phyloP scores from a whole-genome alignment of 64 coral and sea anemone genomes.

The Exaiptasia diaphana region DNA sequence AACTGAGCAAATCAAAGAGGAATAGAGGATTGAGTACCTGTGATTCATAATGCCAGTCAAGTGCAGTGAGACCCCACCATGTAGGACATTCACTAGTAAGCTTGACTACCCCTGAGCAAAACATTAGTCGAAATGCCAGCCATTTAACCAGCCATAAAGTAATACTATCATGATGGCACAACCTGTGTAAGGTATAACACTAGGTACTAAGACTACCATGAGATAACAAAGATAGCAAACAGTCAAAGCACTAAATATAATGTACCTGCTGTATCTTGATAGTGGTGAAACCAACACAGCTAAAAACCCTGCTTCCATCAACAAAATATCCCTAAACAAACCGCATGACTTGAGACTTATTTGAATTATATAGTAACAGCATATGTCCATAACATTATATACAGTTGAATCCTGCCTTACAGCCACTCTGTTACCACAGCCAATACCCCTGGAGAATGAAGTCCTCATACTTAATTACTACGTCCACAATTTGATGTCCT shows the following conservation, averaged over 20 bases:
- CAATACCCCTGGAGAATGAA: too few relatives aligned
- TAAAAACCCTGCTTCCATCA: constrained; percentile 79
- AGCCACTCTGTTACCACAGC: too few relatives aligned
- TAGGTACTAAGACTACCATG: not conserved
- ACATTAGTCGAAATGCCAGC: constrained; percentile 87
- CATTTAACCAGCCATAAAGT: constrained; percentile 86
- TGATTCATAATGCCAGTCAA: constrained; percentile 95
- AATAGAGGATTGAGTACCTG: constrained; percentile 30
- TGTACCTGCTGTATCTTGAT: not conserved
- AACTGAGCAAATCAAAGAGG: too few relatives aligned
- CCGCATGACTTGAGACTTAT: too few relatives aligned
- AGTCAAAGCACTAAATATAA: too few relatives aligned
- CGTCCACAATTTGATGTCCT: too few relatives aligned
- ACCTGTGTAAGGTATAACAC: not conserved
- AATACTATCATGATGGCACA: constrained; percentile 52
- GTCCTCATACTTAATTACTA: too few relatives aligned
- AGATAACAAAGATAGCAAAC: not conserved
- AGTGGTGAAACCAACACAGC: constrained; percentile 78
- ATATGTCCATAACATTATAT: too few relatives aligned
- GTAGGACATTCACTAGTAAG: constrained; percentile 77
- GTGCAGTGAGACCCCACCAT: constrained; percentile 83
- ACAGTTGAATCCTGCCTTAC: too few relatives aligned
- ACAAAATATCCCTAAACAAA: constrained; percentile 78
- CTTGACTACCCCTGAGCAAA: constrained; percentile 91
- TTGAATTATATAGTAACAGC: too few relatives aligned